Evolutionary conservation across 92 coral and sea anemone genomes (phyloP).

Genomic region (Parazoanthus atlanticus): DNA sequence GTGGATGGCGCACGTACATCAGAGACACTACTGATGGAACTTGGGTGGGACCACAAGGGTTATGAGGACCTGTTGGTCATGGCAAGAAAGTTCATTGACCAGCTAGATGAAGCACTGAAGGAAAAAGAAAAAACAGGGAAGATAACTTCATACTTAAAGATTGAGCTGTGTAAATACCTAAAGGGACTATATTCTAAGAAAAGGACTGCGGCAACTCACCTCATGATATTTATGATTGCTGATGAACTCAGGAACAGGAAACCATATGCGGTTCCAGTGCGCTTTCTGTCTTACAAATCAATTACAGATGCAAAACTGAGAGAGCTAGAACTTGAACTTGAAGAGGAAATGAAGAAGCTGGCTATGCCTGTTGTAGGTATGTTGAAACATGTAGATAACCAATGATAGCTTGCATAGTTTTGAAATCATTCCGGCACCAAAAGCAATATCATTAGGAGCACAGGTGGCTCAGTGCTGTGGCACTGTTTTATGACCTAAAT

Average conservation of each 20-base stretch:
- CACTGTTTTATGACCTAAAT: too few relatives aligned
- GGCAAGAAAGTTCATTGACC: slow-evolving; percentile 12
- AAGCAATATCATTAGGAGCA: too few relatives aligned
- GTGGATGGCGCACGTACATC: slow-evolving; percentile 25
- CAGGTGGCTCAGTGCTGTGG: too few relatives aligned
- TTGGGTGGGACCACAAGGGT: slow-evolving; percentile 71
- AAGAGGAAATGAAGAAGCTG: slow-evolving; percentile 37
- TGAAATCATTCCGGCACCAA: too few relatives aligned
- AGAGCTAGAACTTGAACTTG: slow-evolving; percentile 36
- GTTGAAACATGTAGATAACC: not conserved
- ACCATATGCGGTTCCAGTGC: slow-evolving; percentile 67
- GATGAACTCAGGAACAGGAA: slow-evolving; percentile 56
- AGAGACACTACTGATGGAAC: slow-evolving; percentile 55
- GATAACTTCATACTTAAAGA: not conserved
- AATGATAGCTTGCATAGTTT: too few relatives aligned
- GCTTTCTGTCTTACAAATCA: slow-evolving; percentile 58
- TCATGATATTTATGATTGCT: slow-evolving; percentile 63
- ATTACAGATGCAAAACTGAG: slow-evolving; percentile 57
- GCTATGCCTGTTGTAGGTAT: slow-evolving; percentile 50
- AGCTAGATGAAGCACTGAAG: not conserved
- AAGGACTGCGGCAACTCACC: slow-evolving; percentile 55
- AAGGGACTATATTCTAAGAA: slow-evolving; percentile 50
- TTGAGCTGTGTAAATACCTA: slow-evolving; percentile 20
- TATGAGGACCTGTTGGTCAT: slow-evolving; percentile 59
- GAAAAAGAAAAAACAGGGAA: slow-evolving; percentile 9